These are phyloP conservation scores for Tragopan temminckii DNA, from an alignment of 2,797 vertebrate species.

Conservation along the genomic window DNA sequence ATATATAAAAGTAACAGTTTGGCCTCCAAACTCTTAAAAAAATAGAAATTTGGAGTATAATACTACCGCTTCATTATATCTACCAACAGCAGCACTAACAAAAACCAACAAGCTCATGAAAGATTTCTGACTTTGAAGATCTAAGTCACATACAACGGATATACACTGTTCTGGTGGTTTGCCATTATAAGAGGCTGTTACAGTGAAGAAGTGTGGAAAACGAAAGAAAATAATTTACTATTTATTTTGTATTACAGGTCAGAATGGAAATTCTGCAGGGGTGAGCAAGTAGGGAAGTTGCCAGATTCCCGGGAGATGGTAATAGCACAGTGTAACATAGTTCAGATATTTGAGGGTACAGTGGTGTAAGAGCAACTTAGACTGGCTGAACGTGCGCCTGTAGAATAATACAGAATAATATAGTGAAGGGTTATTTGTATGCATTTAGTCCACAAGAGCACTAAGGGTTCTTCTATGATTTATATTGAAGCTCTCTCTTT, in stretches of 20 bases:
- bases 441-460: neutral
- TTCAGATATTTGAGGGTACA: neutral
- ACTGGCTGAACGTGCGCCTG: neutral
- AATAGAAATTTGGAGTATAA: neutral
- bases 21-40: neutral
- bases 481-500: neutral
- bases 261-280: neutral
- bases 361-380: neutral
- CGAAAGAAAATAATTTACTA: neutral
- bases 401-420: neutral
- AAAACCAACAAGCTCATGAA: neutral
- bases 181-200: neutral
- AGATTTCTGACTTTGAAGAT: neutral
- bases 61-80: neutral
- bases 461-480: neutral
- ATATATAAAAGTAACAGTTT: neutral
- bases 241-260: neutral
- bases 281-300: neutral
- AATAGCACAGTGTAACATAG: neutral
- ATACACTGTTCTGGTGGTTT: neutral
- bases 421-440: neutral
- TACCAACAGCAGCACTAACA: neutral
- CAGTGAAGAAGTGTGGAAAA: neutral
- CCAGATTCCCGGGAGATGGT: neutral
- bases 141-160: neutral